phyloP scores from a whole-genome alignment of 2,113 vertebrate species.

The Engraulis encrasicolus region DNA sequence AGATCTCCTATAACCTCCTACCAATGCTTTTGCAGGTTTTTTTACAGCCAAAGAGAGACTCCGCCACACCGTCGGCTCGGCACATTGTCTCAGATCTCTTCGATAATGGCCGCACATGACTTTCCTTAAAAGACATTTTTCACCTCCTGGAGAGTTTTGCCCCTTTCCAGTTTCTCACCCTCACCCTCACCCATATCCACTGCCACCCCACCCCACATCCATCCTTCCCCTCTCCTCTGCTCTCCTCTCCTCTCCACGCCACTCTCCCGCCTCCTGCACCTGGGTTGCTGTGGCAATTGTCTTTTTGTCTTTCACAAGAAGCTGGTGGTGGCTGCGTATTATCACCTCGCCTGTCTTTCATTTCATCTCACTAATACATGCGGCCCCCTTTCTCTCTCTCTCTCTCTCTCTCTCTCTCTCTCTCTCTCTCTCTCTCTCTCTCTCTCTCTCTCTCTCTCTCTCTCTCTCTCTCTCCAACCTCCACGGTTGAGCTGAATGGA shows the following conservation, averaged over 20 bases:
- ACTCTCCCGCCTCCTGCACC: conserved; percentile 39
- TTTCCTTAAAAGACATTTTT: conserved; percentile 20
- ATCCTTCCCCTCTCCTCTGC: too few relatives aligned
- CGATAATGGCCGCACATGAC: conserved; percentile 54
- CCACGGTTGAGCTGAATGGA: conserved; percentile 35
- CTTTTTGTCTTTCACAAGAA: conserved; percentile 34
- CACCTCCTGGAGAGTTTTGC: conserved; percentile 34
- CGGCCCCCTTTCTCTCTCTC: conserved; percentile 35
- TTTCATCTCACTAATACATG: conserved; percentile 39
- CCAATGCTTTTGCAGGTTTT: conserved; percentile 23
- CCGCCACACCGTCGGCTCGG: not conserved
- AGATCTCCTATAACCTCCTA: conserved; percentile 45
- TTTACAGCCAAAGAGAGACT: not conserved
- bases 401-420: conserved; percentile 34
- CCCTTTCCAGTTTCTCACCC: not conserved
- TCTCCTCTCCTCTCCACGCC: too few relatives aligned
- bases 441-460: conserved; percentile 34
- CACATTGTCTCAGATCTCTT: conserved; percentile 38
- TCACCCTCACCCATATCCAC: conserved; percentile 29
- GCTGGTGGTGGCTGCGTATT: conserved; percentile 20
- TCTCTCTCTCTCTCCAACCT: conserved; percentile 34
- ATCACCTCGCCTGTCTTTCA: conserved; percentile 30
- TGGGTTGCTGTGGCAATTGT: conserved; percentile 34
- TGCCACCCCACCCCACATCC: too few relatives aligned
- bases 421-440: conserved; percentile 34